These are phyloP conservation scores for Geodia barretti DNA, from an alignment of 37 sponge, comb jelly and placozoan genomes.

Conservation along the genomic window DNA sequence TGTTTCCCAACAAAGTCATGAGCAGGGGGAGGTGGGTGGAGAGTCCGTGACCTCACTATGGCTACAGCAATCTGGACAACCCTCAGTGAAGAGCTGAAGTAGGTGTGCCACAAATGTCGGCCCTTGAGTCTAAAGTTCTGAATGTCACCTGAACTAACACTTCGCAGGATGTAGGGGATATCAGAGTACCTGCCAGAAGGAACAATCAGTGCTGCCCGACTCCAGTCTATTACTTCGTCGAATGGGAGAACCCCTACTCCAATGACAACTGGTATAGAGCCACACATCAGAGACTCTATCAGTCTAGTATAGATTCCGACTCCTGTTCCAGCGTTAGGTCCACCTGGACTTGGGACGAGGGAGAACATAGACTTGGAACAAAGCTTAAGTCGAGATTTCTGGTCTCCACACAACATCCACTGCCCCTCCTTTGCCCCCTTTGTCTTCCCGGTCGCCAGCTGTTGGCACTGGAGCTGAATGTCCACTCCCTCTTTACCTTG, in stretches of 20 bases:
- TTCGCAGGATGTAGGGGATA: slow-evolving; percentile 61
- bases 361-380: slow-evolving; percentile 63
- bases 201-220: slow-evolving; percentile 45
- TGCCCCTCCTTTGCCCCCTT: slow-evolving; percentile 12
- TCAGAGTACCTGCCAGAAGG: slow-evolving; percentile 52
- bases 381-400: neutral
- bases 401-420: slow-evolving; percentile 70
- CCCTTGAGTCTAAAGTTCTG: slow-evolving; percentile 67
- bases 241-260: slow-evolving; percentile 62
- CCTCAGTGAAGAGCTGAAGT: slow-evolving; percentile 52
- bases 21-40: slow-evolving; percentile 63
- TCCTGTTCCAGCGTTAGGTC: neutral
- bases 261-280: slow-evolving; percentile 79
- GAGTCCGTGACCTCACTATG: slow-evolving; percentile 27
- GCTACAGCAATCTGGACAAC: slow-evolving; percentile 49
- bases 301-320: slow-evolving; percentile 39
- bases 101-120: slow-evolving; percentile 71
- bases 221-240: slow-evolving; percentile 79
- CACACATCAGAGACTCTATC: slow-evolving; percentile 63
- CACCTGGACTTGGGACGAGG: slow-evolving; percentile 25
- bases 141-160: slow-evolving; percentile 7
- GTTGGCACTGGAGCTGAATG: too few relatives aligned
- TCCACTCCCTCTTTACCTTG: too few relatives aligned
- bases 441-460: neutral
- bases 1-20: neutral